These are phyloP conservation scores for Rousettus madagascariensis DNA, from an alignment of 2,797 vertebrate genomes.

Conservation along the genomic window DNA sequence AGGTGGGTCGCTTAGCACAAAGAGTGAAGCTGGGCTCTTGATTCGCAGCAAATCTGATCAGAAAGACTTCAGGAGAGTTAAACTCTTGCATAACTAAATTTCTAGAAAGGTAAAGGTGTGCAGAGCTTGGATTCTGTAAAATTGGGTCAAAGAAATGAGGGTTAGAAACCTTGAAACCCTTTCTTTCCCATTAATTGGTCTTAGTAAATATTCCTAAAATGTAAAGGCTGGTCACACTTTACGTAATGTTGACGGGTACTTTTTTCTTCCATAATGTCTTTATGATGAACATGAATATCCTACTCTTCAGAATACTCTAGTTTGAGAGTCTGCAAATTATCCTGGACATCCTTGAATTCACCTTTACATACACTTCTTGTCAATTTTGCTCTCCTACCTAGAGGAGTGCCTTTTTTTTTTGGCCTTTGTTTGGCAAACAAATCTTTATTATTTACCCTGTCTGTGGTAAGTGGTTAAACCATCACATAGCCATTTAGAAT, in stretches of 20 bases:
- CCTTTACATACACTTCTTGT: not conserved
- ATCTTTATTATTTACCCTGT: not conserved
- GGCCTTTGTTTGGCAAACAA: not conserved
- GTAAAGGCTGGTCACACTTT: not conserved
- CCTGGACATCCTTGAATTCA: not conserved
- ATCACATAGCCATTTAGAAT: not conserved
- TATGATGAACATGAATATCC: not conserved
- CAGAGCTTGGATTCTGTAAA: not conserved
- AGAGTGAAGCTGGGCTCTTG: not conserved
- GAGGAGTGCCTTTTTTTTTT: not conserved
- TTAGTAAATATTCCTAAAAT: slow-evolving; percentile 16
- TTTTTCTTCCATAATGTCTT: not conserved
- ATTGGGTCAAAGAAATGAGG: not conserved
- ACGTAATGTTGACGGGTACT: not conserved
- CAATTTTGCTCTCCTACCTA: not conserved
- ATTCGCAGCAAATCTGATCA: not conserved
- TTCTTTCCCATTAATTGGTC: not conserved
- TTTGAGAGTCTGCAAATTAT: not conserved
- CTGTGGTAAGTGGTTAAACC: not conserved
- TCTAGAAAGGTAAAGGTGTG: not conserved
- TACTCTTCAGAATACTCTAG: not conserved
- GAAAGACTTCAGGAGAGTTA: not conserved
- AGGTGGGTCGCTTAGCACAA: not conserved
- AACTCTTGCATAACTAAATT: not conserved
- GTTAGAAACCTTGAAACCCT: not conserved